Base-by-base conservation (phyloP, 37 sponge, comb jelly and placozoan genomes). In the Lycopodina hypogea region DNA sequence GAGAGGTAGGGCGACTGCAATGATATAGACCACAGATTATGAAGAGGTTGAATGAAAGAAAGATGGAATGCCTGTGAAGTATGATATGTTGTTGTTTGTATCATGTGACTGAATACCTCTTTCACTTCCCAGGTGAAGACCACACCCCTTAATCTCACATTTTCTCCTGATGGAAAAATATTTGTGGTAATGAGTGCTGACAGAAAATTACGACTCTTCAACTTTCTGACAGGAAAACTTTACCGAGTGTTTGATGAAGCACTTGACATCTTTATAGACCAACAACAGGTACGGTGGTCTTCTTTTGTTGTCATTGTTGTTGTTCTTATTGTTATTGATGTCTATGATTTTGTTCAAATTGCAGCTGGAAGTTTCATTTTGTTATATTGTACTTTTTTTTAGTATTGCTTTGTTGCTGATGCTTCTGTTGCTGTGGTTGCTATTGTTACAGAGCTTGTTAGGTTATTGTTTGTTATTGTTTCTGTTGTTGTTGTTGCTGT, bases 191-290 rank as follows among this genome's bases (percentile, higher is more conserved):
- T 90, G 76, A 56, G 92, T 42, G 52, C 86, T 32, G 98, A 97
- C 79, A 62, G 95, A 24, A 94, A 92, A 79, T 90, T 96, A 14
- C 37, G 93, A n/a, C 93, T 97, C 28, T 97, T 95, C 72, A 66
- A 75, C 59, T 90, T 93, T 51, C 71, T 83, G 37, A 95, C 95
- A 62, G 98, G 95, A 42, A 93, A 90, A 71, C 88, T 93, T 38
- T 50, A 90, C 70, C 15, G 88, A 7, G 89, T 93, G 21, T 93
- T 90, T 74, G 93, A 96, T 67, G 97, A 96, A 75, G 59, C 86
- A 22, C 56, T 96, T 67, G 37, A 76, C 22, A 53, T 92, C n/a
- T 86, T 80, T 71, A 87, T 70, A 14, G 85, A 95, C 36, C 80
- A 79, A 24, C 96, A 95, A 53, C 90, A 95, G 83, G 93, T 85